Evolutionary conservation across 2,888 invertebrate genomes (phyloP), one percentile per base, ranked within the genome.

Genomic region (Epirrhoe alternata): DNA sequence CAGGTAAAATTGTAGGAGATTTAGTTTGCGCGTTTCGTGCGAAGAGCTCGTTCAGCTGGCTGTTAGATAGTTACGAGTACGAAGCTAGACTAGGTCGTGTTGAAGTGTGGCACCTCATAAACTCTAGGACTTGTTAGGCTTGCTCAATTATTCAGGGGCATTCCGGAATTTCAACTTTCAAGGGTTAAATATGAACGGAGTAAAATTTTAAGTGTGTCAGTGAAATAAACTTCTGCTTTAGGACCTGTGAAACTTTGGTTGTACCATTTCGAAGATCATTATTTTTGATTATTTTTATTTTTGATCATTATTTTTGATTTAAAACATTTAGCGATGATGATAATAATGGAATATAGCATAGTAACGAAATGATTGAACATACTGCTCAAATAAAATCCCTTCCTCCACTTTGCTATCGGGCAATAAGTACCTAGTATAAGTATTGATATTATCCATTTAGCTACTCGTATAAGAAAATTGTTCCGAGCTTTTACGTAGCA

Each of bases 1-100:
- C 72, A 71, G 71, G 69, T 74, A 71, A 74, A 66, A 72, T 70
- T 71, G 71, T 60, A 58, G 68, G 49, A 71, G 68, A 73, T 68
- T 71, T 68, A 72, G 74, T 71, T 71, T 73, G 70, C 65, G 70
- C 68, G 67, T 71, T 74, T 74, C 74, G 73, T 73, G 76, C 60
- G 16, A 73, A 71, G 57, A 68, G 69, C 70, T 70, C 71, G 69
- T 73, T 76, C 70, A 74, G 68, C 45, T 52, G 63, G 66, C 65
- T 66, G 71, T 69, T 74, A 72, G 72, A 68, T 71, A 72, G 70
- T 74, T 74, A 70, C 61, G 65, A 72, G 66, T 70, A 61, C 54
- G 60, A 61, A 66, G 68, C 66, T 64, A 69, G 64, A 69, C 67
- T 69, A 54, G 71, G 72, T 72, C 72, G 74, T 68, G 74, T 71